Conservation (phyloP, 2,113 vertebrate genomes). For the Oryzias curvinotus region DNA sequence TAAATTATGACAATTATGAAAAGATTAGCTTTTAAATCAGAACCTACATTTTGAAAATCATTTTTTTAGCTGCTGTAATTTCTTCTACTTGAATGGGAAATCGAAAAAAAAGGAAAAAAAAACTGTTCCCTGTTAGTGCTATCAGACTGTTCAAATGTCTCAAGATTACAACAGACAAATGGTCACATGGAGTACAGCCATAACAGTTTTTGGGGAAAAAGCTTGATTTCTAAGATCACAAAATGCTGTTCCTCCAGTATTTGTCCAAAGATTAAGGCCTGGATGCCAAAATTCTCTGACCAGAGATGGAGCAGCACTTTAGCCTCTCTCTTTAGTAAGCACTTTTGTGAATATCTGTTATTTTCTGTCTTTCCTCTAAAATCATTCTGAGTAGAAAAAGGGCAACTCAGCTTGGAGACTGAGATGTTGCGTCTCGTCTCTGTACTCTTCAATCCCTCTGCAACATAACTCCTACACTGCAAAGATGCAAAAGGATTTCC, state of each 20-base stretch:
- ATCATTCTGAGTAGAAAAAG: conserved; percentile 30
- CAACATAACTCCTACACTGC: not conserved
- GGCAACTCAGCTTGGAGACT: conserved; percentile 14
- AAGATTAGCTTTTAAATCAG: no score
- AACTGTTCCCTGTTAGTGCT: no score
- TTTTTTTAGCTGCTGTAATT: no score
- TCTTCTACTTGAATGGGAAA: no score
- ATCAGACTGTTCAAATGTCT: no score
- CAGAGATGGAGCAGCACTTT: conserved; percentile 29
- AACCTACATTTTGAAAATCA: no score
- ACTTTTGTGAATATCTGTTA: conserved; percentile 40
- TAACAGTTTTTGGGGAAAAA: not conserved
- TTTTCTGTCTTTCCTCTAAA: conserved; percentile 45
- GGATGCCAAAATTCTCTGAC: not conserved
- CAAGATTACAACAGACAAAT: no score
- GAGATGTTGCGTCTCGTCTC: conserved; percentile 11
- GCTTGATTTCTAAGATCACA: conserved; percentile 2
- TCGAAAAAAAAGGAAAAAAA: no score
- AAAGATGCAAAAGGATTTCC: conserved; percentile 13
- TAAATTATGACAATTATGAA: no score
- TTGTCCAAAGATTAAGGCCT: not conserved
- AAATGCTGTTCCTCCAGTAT: not conserved
- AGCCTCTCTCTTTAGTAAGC: conserved; percentile 34
- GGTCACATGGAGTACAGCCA: no score
- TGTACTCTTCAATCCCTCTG: conserved; percentile 10